Conservation (phyloP, 2,113 vertebrate genomes). For the Melanocharis versteri region DNA sequence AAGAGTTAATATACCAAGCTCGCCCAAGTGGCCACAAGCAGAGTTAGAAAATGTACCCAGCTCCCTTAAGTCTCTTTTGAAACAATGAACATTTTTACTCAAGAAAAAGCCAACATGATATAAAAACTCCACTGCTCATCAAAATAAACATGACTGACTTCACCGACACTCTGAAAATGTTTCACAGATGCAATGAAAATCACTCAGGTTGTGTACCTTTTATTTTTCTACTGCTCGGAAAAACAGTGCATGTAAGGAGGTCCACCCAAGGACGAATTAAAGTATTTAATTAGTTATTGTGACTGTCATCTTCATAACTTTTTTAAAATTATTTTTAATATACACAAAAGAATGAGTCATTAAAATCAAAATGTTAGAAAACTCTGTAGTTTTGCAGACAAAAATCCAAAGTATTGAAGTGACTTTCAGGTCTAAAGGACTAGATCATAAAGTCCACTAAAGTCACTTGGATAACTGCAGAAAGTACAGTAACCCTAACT, state of each 20-base stretch:
- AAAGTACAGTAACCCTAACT: neutral
- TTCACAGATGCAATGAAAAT: neutral
- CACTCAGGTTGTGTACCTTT: neutral
- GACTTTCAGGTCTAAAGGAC: neutral
- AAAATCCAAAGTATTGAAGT: neutral
- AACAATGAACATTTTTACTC: neutral
- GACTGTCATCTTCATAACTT: neutral
- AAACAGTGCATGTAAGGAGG: neutral
- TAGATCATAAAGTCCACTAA: neutral
- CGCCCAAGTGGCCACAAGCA: neutral
- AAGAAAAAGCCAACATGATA: neutral
- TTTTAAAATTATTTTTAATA: neutral
- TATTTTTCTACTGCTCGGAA: neutral
- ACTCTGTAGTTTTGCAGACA: neutral
- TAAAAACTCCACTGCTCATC: neutral
- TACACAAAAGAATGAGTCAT: neutral
- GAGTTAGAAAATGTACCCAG: neutral
- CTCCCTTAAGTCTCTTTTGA: neutral
- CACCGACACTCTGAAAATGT: neutral
- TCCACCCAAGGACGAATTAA: neutral
- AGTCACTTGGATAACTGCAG: neutral
- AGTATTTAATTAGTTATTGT: neutral
- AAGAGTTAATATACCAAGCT: neutral
- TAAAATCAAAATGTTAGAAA: neutral
- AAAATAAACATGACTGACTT: neutral